These are phyloP conservation scores for Drosophila littoralis DNA, from an alignment of 1,140 invertebrate species.

Conservation along the genomic window DNA sequence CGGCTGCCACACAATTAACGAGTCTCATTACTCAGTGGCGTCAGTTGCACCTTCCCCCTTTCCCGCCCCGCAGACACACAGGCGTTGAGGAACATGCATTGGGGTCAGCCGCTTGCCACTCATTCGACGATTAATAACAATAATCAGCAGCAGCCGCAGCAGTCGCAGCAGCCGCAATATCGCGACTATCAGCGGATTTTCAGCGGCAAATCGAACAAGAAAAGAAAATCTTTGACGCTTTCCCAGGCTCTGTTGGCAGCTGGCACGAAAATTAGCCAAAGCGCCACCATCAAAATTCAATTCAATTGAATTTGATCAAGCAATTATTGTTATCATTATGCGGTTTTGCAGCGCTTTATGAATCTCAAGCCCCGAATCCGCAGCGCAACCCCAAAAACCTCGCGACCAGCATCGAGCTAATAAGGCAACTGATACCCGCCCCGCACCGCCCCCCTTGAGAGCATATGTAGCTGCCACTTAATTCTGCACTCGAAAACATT, in stretches of 20 bases:
- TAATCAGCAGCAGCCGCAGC: slow-evolving; percentile 34
- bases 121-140: slow-evolving; percentile 51
- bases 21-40: slow-evolving; percentile 47
- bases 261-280: slow-evolving; percentile 8
- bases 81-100: slow-evolving; percentile 8
- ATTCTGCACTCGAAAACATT: slow-evolving; percentile 55
- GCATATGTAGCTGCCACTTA: slow-evolving; percentile 13
- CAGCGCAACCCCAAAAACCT: not conserved
- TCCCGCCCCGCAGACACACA: not conserved
- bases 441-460: not conserved
- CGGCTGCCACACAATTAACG: slow-evolving; percentile 47
- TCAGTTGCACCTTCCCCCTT: slow-evolving; percentile 27
- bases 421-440: slow-evolving; percentile 4
- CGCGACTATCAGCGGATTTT: slow-evolving; percentile 12
- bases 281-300: slow-evolving; percentile 49
- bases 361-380: not conserved
- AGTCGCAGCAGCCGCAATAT: not conserved
- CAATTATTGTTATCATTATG: too few relatives aligned
- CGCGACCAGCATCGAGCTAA: slow-evolving; percentile 40
- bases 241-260: slow-evolving; percentile 38
- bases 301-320: slow-evolving; percentile 43
- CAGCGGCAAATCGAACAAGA: slow-evolving; percentile 10
- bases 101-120: slow-evolving; percentile 46
- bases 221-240: slow-evolving; percentile 21
- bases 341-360: slow-evolving; percentile 17